Percentiles rank a stretch among this genome's conserved stretches.
Conservation (phyloP, 2,797 vertebrate species). For the Nothura maculosa region DNA sequence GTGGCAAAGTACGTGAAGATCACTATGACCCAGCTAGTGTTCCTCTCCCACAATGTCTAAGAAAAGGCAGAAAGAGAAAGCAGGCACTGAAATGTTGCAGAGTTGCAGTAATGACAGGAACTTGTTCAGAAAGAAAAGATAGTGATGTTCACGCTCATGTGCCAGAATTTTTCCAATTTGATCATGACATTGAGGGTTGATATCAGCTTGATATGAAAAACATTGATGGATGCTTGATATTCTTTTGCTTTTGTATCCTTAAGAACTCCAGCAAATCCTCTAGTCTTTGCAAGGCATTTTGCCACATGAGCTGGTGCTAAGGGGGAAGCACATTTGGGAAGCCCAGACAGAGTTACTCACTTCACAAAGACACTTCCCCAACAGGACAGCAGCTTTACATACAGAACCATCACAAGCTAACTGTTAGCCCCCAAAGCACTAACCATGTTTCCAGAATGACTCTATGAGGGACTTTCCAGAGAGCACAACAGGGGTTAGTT, state of each 20-base stretch:
- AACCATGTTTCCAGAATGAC: not conserved
- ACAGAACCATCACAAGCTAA: not conserved
- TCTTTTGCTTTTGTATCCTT: not conserved
- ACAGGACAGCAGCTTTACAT: not conserved
- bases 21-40: not conserved
- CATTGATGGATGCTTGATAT: not conserved
- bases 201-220: not conserved
- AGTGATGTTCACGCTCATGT: not conserved
- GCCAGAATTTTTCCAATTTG: not conserved
- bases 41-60: not conserved
- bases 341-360: not conserved
- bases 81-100: not conserved
- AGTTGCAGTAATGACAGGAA: not conserved
- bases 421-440: not conserved
- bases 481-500: not conserved
- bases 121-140: not conserved
- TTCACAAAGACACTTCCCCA: not conserved
- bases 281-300: not conserved
- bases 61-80: slow-evolving; percentile 12
- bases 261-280: not conserved
- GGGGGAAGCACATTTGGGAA: not conserved
- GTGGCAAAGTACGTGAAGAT: not conserved
- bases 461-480: not conserved
- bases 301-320: not conserved
- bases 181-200: not conserved